Base-by-base conservation (phyloP, 2,113 vertebrate genomes). In the Phaethon lepturus region DNA sequence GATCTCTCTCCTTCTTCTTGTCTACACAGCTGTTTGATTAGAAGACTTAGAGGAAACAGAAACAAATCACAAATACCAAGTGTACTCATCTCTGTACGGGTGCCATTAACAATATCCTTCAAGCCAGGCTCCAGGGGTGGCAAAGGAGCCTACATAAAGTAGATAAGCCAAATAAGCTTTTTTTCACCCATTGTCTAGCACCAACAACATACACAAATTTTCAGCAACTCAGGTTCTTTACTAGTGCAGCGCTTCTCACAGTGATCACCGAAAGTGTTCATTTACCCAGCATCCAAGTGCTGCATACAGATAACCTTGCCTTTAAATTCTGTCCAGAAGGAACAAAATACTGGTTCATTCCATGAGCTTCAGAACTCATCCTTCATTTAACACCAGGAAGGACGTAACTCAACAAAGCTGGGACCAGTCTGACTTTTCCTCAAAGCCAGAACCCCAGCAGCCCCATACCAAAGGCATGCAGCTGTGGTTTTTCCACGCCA, bases 391-490 rank as follows among this genome's bases (percentile, higher is more conserved):
- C 42, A 40, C 11, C 56, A 76, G 63, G 58, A 91, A 90, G 29
- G 35, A 73, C 17, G 17, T 56, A 93, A 49, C 14, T 85, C 20
- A 72, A 42, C 31, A 86, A 75, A 87, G 17, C 33, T 79, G 47
- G 25, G 67, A 69, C 40, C 7, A 84, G n/a, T 18, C 56, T 69
- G 55, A 44, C 35, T 71, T 88, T 58, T 38, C 17, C 58, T 74
- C 35, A 53, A 79, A 95, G 67, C 2, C 53, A 55, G 40, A 89
- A 29, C 38, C 40, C 60, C 24, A 60, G 33, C 50, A 87, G 45
- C 12, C 14, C 33, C 2, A 0, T 29, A 14, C n/a, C 1, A 1
- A 71, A 47, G 20, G 11, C 28, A 11, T 11, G 29, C 38, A 90
- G 45, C 22, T 88, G n/a, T n/a, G 40, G 0, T 42, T 86, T 84